phyloP scores from a whole-genome alignment of 2,113 vertebrate species.

The Chrysochloris asiatica region DNA sequence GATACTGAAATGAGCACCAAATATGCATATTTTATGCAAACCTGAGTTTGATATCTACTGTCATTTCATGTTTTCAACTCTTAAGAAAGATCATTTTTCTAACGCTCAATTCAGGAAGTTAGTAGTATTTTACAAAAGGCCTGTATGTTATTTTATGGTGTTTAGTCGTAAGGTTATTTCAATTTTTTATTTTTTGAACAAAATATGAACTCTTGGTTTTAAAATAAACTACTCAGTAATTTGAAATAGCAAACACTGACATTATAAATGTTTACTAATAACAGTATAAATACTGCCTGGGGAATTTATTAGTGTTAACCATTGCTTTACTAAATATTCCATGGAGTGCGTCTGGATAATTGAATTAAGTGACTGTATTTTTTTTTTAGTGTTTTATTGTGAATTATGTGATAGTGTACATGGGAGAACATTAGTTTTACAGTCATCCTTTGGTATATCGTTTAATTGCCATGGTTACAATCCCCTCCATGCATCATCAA shows the following conservation, averaged over 20 bases:
- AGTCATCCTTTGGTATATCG: too few relatives aligned
- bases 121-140: conserved; percentile 42
- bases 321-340: neutral
- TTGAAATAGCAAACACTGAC: conserved; percentile 18
- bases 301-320: conserved; percentile 45
- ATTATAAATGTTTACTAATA: conserved; percentile 38
- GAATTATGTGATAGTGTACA: too few relatives aligned
- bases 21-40: conserved; percentile 35
- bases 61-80: conserved; percentile 33
- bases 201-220: conserved; percentile 25
- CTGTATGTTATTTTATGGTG: neutral
- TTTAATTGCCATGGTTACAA: too few relatives aligned
- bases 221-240: neutral
- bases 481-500: too few relatives aligned
- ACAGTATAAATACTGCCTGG: neutral
- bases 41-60: neutral
- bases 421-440: too few relatives aligned
- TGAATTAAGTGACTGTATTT: too few relatives aligned
- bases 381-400: too few relatives aligned
- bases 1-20: conserved; percentile 6
- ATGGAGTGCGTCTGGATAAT: neutral
- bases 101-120: conserved; percentile 33
- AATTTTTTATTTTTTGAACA: conserved; percentile 26
- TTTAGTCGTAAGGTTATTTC: conserved; percentile 9
- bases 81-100: conserved; percentile 40